Percentiles rank a stretch among this genome's conserved stretches.
These are phyloP conservation scores for Scaptomyza caliginosa DNA, from an alignment of 2,888 invertebrate species.

Conservation along the genomic window DNA sequence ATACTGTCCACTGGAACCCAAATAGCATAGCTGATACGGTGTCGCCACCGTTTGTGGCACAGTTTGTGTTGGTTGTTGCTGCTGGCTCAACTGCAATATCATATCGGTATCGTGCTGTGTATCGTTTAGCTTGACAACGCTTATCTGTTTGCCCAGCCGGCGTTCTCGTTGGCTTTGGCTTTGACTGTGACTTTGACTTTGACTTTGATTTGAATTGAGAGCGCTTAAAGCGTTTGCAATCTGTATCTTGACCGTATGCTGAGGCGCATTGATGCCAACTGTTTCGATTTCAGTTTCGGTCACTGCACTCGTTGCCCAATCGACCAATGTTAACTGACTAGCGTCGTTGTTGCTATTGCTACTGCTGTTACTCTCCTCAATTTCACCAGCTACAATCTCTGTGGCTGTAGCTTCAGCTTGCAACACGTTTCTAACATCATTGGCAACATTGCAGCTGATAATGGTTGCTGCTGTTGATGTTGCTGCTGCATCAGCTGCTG, in stretches of 20 bases:
- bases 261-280: conserved; percentile 62
- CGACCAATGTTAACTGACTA: conserved; percentile 71
- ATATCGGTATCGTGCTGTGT: conserved; percentile 53
- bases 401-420: conserved; percentile 32
- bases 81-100: conserved; percentile 41
- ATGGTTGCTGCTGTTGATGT: conserved; percentile 39
- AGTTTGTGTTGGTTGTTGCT: conserved; percentile 3
- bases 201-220: conserved; percentile 30
- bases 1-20: conserved; percentile 92
- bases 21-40: conserved; percentile 80
- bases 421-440: conserved; percentile 54
- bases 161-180: conserved; percentile 30
- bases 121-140: conserved; percentile 68
- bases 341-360: conserved; percentile 29
- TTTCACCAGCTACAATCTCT: conserved; percentile 43
- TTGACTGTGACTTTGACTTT: conserved; percentile 25
- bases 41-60: conserved; percentile 2
- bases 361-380: conserved; percentile 41
- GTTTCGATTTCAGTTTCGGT: conserved; percentile 64
- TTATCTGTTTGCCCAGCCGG: conserved; percentile 60
- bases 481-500: conserved; percentile 16
- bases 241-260: conserved; percentile 83
- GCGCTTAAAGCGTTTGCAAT: conserved; percentile 70
- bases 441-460: conserved; percentile 67
- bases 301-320: conserved; percentile 80